Evolutionary conservation across 1,140 invertebrate genomes (phyloP).

Genomic region (Aphidius ervi): DNA sequence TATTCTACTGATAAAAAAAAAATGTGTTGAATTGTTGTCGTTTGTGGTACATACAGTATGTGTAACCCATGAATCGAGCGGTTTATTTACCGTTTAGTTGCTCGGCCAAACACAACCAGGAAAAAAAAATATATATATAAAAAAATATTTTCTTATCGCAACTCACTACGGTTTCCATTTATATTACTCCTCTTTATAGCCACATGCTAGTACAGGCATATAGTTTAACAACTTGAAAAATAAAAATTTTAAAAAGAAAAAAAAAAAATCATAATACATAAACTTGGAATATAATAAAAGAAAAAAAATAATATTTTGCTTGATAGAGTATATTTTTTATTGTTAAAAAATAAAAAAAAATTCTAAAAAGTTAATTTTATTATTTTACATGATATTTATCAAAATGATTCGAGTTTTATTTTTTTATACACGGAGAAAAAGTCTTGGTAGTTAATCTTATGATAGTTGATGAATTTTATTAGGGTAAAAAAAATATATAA

Average conservation of each 20-base stretch:
- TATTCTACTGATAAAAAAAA: slow-evolving; percentile 1
- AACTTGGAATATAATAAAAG: not conserved
- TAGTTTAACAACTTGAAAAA: not conserved
- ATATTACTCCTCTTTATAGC: not conserved
- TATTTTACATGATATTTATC: too few species aligned
- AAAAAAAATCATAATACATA: not conserved
- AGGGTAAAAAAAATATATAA: slow-evolving; percentile 2
- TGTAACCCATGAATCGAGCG: slow-evolving; percentile 12
- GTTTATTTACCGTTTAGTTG: slow-evolving; percentile 22
- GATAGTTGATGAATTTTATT: not conserved
- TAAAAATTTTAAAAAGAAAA: not conserved
- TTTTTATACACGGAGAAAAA: not conserved
- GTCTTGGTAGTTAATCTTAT: not conserved
- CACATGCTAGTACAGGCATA: not conserved
- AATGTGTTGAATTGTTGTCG: not conserved
- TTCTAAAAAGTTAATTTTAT: too few species aligned
- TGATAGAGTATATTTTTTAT: too few species aligned
- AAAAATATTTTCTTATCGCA: slow-evolving; percentile 5
- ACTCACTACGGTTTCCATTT: not conserved
- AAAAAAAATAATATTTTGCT: not conserved
- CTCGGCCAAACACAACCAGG: slow-evolving; percentile 13
- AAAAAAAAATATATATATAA: not conserved
- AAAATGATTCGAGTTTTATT: not conserved
- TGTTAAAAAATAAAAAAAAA: too few species aligned
- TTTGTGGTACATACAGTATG: not conserved